These are phyloP conservation scores for Lutjanus erythropterus DNA, from an alignment of 2,113 vertebrate genomes.

Conservation along the genomic window DNA sequence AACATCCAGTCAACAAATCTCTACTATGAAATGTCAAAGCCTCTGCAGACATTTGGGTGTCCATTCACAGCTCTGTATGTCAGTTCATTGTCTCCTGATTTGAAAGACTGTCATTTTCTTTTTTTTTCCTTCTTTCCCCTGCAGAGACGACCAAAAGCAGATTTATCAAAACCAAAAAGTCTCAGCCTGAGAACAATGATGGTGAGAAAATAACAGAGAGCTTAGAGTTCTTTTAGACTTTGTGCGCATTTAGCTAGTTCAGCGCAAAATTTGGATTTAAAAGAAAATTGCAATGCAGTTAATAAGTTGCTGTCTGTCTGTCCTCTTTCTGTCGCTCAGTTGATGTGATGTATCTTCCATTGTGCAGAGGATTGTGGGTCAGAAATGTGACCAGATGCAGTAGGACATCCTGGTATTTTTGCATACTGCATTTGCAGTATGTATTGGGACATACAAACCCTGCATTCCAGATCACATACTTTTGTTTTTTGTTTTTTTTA, in stretches of 20 bases:
- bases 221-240: constrained; percentile 55
- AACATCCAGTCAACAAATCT: neutral
- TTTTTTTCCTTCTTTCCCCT: constrained; percentile 20
- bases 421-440: neutral
- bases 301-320: too few relatives aligned
- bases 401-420: too few relatives aligned
- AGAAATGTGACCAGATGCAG: too few relatives aligned
- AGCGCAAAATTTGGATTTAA: too few relatives aligned
- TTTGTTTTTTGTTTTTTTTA: too few relatives aligned
- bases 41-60: neutral
- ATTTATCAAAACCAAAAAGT: constrained; percentile 84
- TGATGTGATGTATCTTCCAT: too few relatives aligned
- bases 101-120: constrained; percentile 18
- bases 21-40: neutral
- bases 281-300: too few relatives aligned
- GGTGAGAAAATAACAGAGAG: constrained; percentile 68
- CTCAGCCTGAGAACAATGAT: constrained; percentile 59
- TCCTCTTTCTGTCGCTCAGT: too few relatives aligned
- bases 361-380: too few relatives aligned
- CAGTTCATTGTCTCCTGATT: neutral
- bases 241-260: neutral
- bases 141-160: constrained; percentile 74
- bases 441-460: too few relatives aligned
- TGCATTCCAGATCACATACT: too few relatives aligned
- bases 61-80: constrained; percentile 5